Base-by-base conservation (phyloP, 2,888 invertebrate species). In the Microdon myrmicae region DNA sequence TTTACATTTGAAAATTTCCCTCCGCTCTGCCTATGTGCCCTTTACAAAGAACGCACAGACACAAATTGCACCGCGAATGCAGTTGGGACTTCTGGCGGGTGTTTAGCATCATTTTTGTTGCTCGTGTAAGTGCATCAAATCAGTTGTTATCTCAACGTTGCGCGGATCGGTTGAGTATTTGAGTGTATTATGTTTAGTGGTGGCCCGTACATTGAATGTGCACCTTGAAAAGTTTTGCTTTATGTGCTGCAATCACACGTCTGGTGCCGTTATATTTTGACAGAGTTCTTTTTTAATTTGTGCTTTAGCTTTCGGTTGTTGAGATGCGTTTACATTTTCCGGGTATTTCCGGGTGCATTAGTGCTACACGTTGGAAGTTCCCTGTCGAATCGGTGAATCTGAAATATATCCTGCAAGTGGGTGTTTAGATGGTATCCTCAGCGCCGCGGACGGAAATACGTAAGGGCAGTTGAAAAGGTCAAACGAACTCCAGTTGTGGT, bases 101-200 rank as follows among this genome's bases (percentile, higher is more conserved):
- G 49, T 39, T 54, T 56, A 49, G 64, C 64, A 64, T 64, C 64
- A 61, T 64, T 64, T 55, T 64, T 64, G 64, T 64, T 43, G 58
- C 64, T 56, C 31, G 37, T 22, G 12, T 32, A 47, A 58, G 47
- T 64, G 64, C 64, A 64, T 64, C 39, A 44, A 64, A 67, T 70
- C 69, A 70, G 70, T 70, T 68, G 70, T 70, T 69, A 70, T 69
- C 69, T 69, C 68, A 69, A 58, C 69, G 68, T 70, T 68, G 58
- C 60, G 59, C 56, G 47, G 68, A 44, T 51, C 69, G 67, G 59
- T 66, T 54, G 59, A 6, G 22, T 51, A 22, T 34, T 12, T 51
- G 14, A 19, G 43, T 48, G 12, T 16, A 31, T 43, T 9, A 58
- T 25, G 55, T 12, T 14, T 8, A 12, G 25, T 49, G 26, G 29